Evolutionary conservation across 2,113 vertebrate genomes (phyloP).

Genomic region (Myiopsitta monachus): DNA sequence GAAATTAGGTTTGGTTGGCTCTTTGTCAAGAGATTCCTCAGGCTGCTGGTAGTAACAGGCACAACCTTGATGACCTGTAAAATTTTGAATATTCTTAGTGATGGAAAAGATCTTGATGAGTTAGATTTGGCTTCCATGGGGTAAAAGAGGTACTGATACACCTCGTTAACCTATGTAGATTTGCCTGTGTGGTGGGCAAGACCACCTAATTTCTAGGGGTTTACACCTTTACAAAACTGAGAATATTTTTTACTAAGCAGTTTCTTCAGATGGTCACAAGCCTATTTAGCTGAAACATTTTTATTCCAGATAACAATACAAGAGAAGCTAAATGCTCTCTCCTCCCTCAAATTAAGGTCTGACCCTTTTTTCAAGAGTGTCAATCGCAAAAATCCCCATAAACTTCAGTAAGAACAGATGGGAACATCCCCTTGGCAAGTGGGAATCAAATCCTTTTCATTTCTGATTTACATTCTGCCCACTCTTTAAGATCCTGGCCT

Average conservation of each 20-base stretch:
- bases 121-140: background rate
- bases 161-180: background rate
- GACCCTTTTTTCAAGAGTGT: background rate
- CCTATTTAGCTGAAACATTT: background rate
- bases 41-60: background rate
- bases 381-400: background rate
- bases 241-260: background rate
- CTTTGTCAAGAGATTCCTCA: background rate
- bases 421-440: conserved; percentile 3
- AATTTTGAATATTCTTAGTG: background rate
- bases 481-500: conserved; percentile 12
- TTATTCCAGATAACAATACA: background rate
- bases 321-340: background rate
- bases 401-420: background rate
- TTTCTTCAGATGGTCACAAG: background rate
- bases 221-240: background rate
- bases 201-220: background rate
- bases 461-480: conserved; percentile 15
- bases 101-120: background rate
- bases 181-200: background rate
- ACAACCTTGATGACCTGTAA: background rate
- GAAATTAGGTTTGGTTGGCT: background rate
- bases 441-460: background rate
- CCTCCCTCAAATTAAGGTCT: background rate
- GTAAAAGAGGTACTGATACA: background rate